phyloP scores from a whole-genome alignment of 2,888 invertebrate genomes.

The Blomia tropicalis region DNA sequence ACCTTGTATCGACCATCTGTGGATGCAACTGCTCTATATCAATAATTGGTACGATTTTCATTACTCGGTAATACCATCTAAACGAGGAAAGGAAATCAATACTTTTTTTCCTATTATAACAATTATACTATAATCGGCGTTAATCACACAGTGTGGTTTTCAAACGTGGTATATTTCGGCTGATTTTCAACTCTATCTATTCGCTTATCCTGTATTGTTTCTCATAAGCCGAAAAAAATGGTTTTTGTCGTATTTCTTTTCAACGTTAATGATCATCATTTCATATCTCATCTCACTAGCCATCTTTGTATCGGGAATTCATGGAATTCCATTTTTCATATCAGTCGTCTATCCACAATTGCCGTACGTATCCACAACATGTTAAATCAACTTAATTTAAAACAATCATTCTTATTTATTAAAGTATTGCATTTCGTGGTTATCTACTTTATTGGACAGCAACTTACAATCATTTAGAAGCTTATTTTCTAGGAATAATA shows the following conservation, averaged over 20 bases:
- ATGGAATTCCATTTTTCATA: slow-evolving; percentile 14
- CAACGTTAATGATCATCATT: not conserved
- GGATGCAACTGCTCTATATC: not conserved
- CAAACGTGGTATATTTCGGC: slow-evolving; percentile 10
- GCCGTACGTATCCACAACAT: not conserved
- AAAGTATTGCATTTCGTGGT: not conserved
- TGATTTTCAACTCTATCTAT: slow-evolving; percentile 1
- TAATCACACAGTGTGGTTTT: slow-evolving; percentile 11
- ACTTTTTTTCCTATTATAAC: no score
- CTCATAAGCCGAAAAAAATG: not conserved
- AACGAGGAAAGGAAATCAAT: not conserved
- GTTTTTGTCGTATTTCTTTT: not conserved
- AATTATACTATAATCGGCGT: no score
- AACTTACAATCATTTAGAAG: slow-evolving; percentile 12
- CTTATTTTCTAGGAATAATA: not conserved
- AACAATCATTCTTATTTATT: not conserved
- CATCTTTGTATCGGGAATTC: not conserved
- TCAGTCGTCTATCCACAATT: slow-evolving; percentile 1
- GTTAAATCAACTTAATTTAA: no score
- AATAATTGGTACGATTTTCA: slow-evolving; percentile 4
- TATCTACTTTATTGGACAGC: slow-evolving; percentile 8
- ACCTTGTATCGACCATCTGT: not conserved
- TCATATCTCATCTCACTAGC: not conserved
- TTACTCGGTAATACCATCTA: not conserved
- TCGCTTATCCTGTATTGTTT: not conserved